Evolutionary conservation across 2,797 vertebrate species (phyloP), one percentile per base, ranked within the genome.

Genomic region (Gastrophryne carolinensis): DNA sequence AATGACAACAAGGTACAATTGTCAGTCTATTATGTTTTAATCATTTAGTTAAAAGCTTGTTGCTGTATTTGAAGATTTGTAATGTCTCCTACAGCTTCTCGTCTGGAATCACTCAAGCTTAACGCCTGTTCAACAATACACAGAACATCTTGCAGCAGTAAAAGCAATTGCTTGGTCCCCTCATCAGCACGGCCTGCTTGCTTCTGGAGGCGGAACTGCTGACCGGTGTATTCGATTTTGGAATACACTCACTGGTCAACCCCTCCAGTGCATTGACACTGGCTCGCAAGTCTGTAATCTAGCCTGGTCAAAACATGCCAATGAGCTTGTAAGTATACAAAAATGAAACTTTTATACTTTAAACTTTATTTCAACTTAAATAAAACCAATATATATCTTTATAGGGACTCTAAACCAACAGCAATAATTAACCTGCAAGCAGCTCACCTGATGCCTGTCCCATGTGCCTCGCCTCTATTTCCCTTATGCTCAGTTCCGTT

Each of bases 181-280:
- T 0, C 98, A 99, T 84, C 98, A 99, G 84, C 98, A 99, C 0
- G 97, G 98, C 9, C 91, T 98, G 24, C 87, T 99, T 54, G 97
- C 97, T 0, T 99, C 97, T 0, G 98, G 97, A 0, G 98, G 98
- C 0, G 98, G 97, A 64, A 98, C 98, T 0, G 98, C 98, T 0
- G 97, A 99, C 87, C 97, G 98, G 81, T 99, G 97, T 86, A 98
- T 99, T 78, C 96, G 98, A 80, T 99, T 99, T 88, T 99, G 98
- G 98, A 99, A 99, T 89, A 99, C 98, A 0, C 90, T 99, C 6
- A 99, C 98, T 0, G 96, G 94, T 35, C 98, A 99, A 85, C 97
- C 98, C 0, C 82, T 99, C 75, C 96, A 99, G 87, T 97, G 96
- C 84, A 97, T 97, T 0, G 98, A 99, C 88, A 99, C 98, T 0